Base-by-base conservation (phyloP, 2,888 invertebrate species). In the Aplocera efformata region DNA sequence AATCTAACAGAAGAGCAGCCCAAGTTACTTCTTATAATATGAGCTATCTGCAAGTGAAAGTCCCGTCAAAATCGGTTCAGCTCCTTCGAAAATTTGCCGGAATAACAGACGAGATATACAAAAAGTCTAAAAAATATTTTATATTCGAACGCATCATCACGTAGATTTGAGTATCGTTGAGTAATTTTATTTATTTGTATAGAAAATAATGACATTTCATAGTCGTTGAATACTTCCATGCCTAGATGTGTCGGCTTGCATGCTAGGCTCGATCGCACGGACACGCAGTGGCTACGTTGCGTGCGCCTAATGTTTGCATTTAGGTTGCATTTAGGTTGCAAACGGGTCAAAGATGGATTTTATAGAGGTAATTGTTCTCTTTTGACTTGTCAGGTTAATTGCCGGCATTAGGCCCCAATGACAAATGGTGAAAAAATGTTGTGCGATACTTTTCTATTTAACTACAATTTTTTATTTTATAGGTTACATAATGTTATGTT, bases 341-440 rank as follows among this genome's bases (percentile, higher is more conserved):
- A 73, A 59, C 75, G 64, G 82, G 83, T 83, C 83, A 81, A 71
- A 80, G 74, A 78, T 80, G 72, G 74, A 80, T 80, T 79, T 76
- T 75, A 68, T 73, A 73, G 64, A 64, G 60, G 63, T 70, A 65
- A 68, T 69, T 70, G 60, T 63, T 54, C 54, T 56, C 63, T 63
- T 65, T 57, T 42, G 39, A 47, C 28, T 40, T 25, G 54, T 53
- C 41, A 42, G 45, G 37, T 28, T 50, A 50, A 54, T 51, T 47
- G 41, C 35, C 21, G 38, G 44, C 44, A 51, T 48, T 40, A 47
- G 37, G 8, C 42, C 33, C 33, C 10, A 38, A 38, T 45, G 48
- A 50, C 48, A 43, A 44, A 32, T 23, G 17, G n/a, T 10, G 10
- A 33, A 29, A 39, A n/a, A 33, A 33, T 28, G 5, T 2, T 1